Percentiles rank a stretch among this genome's conserved stretches.
Conservation (phyloP, 2,888 invertebrate genomes). For the Uropetala carovei region DNA sequence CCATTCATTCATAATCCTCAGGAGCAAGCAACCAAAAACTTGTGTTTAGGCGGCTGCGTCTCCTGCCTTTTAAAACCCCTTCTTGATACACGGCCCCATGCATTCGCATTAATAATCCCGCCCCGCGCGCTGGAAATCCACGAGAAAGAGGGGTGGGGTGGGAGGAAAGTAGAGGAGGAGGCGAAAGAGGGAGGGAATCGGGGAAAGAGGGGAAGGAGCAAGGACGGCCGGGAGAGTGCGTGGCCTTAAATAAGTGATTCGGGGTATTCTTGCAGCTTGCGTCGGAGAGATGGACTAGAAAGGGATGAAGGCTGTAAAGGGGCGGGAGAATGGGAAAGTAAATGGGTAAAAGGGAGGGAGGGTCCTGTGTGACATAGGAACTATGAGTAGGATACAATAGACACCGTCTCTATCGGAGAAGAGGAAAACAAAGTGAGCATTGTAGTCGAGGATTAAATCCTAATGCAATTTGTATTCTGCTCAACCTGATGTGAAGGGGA, state of each 20-base stretch:
- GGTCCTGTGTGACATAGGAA: no score
- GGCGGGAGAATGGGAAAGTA: neutral
- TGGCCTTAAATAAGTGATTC: constrained; percentile 14
- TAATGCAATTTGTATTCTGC: no score
- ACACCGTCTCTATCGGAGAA: neutral
- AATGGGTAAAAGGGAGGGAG: neutral
- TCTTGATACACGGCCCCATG: constrained; percentile 33
- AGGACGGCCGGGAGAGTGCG: neutral
- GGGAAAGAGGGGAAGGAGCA: neutral
- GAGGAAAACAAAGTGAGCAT: neutral
- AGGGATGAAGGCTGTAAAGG: neutral
- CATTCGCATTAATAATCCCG: constrained; percentile 57
- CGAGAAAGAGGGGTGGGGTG: neutral
- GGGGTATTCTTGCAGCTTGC: neutral
- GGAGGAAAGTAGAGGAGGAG: constrained; percentile 9
- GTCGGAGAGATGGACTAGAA: neutral
- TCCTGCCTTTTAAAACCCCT: neutral
- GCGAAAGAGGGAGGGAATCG: neutral
- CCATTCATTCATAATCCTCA: constrained; percentile 3
- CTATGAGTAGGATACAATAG: neutral
- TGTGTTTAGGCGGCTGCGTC: neutral
- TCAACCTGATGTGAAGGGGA: no score
- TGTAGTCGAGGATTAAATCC: no score
- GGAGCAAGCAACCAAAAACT: neutral
- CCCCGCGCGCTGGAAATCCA: constrained; percentile 4